Evolutionary conservation across 2,888 invertebrate genomes (phyloP).

Genomic region (Acronicta aceris): DNA sequence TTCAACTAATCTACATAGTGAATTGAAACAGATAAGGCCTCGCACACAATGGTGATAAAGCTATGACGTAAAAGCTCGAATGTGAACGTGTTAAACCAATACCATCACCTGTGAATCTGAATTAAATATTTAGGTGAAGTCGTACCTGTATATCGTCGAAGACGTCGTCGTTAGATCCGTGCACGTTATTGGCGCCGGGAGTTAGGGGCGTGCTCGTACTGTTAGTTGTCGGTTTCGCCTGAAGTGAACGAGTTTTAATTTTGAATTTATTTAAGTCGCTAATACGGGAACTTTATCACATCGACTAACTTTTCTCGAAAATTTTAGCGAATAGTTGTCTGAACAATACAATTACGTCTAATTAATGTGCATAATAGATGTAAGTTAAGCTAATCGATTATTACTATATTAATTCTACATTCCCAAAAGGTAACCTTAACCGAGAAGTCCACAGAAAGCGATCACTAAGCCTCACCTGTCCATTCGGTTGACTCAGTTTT

Average conservation of each 20-base stretch:
- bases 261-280: constrained; percentile 41
- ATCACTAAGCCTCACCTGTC: constrained; percentile 77
- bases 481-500: constrained; percentile 82
- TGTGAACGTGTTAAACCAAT: constrained; percentile 87
- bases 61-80: constrained; percentile 76
- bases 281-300: constrained; percentile 23
- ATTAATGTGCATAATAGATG: constrained; percentile 29
- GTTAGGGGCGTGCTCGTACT: constrained; percentile 84
- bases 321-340: not conserved
- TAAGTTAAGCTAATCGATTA: constrained; percentile 24
- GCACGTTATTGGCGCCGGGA: constrained; percentile 78
- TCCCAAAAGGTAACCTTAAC: constrained; percentile 17
- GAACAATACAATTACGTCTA: too few relatives aligned
- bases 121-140: constrained; percentile 25
- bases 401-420: constrained; percentile 30
- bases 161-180: constrained; percentile 85
- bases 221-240: constrained; percentile 83
- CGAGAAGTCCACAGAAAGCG: constrained; percentile 31
- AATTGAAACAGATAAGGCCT: constrained; percentile 60
- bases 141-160: constrained; percentile 87
- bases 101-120: constrained; percentile 80
- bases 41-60: constrained; percentile 72
- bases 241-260: constrained; percentile 60
- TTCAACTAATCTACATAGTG: constrained; percentile 66
- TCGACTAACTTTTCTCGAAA: constrained; percentile 11